These are phyloP conservation scores for Apis laboriosa DNA, from an alignment of 1,140 invertebrate species.

Conservation along the genomic window DNA sequence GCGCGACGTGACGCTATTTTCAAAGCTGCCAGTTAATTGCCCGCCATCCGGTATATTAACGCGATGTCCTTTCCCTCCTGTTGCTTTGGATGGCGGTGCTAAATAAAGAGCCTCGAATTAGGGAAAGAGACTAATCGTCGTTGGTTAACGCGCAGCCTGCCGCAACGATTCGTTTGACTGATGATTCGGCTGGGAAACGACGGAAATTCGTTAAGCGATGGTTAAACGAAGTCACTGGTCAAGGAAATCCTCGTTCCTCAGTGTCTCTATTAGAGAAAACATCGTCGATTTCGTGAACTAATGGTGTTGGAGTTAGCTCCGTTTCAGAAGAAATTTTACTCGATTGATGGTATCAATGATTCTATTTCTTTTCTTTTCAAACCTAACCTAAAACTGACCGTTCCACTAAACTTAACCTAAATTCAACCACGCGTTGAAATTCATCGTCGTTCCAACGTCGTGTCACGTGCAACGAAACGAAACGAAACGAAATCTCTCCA, in stretches of 20 bases:
- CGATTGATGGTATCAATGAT: too few relatives aligned
- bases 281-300: background rate
- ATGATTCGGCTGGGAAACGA: slow-evolving; percentile 52
- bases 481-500: too few relatives aligned
- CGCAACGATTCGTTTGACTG: slow-evolving; percentile 48
- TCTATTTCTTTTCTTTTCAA: too few relatives aligned
- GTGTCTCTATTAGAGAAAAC: background rate
- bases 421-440: too few relatives aligned
- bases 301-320: background rate
- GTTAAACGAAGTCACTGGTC: slow-evolving; percentile 40
- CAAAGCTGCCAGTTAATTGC: slow-evolving; percentile 51
- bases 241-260: slow-evolving; percentile 5
- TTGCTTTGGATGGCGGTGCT: slow-evolving; percentile 31
- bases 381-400: too few relatives aligned
- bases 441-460: too few relatives aligned
- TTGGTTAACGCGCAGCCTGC: slow-evolving; percentile 1
- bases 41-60: slow-evolving; percentile 31
- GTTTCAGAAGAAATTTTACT: too few relatives aligned
- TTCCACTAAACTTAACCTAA: too few relatives aligned
- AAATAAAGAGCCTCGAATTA: slow-evolving; percentile 58
- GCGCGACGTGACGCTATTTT: slow-evolving; percentile 35
- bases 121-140: slow-evolving; percentile 60
- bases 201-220: slow-evolving; percentile 56
- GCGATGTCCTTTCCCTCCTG: slow-evolving; percentile 12
- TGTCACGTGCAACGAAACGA: too few relatives aligned